These are phyloP conservation scores for Creontiades dilutus DNA, from an alignment of 2,888 invertebrate species.

Conservation along the genomic window DNA sequence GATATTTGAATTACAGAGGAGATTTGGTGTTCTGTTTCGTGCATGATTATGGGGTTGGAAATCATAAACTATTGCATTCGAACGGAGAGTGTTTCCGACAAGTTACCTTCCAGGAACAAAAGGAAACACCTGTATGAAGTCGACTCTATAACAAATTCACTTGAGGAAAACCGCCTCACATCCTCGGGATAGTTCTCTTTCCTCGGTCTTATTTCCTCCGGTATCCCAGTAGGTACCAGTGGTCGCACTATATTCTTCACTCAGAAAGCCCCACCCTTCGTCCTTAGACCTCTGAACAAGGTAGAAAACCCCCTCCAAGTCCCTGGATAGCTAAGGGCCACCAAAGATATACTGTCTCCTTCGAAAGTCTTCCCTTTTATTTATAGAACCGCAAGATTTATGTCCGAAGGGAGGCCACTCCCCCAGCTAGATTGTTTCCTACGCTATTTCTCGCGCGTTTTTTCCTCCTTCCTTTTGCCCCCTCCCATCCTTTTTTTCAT, in stretches of 20 bases:
- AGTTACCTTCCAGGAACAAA: no score
- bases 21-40: no score
- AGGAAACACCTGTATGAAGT: not conserved
- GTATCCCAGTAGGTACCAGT: not conserved
- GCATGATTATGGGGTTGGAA: no score
- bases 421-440: conserved; percentile 41
- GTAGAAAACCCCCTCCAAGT: conserved; percentile 9
- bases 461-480: not conserved
- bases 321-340: not conserved
- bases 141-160: conserved; percentile 11
- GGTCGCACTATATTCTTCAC: conserved; percentile 35
- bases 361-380: conserved; percentile 46
- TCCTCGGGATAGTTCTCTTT: not conserved
- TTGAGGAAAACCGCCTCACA: not conserved
- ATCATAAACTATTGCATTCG: no score
- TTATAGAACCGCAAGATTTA: conserved; percentile 61
- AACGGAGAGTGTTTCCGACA: no score
- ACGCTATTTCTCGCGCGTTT: conserved; percentile 39
- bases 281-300: not conserved
- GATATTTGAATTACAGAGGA: no score
- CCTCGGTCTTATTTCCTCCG: not conserved
- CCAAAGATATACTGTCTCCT: conserved; percentile 34
- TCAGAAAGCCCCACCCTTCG: not conserved
- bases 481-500: not conserved
- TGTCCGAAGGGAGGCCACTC: conserved; percentile 42